Evolutionary conservation across 64 coral and sea anemone genomes (phyloP), one percentile per base, ranked within the genome.

Genomic region (Cladopsammia gracilis): DNA sequence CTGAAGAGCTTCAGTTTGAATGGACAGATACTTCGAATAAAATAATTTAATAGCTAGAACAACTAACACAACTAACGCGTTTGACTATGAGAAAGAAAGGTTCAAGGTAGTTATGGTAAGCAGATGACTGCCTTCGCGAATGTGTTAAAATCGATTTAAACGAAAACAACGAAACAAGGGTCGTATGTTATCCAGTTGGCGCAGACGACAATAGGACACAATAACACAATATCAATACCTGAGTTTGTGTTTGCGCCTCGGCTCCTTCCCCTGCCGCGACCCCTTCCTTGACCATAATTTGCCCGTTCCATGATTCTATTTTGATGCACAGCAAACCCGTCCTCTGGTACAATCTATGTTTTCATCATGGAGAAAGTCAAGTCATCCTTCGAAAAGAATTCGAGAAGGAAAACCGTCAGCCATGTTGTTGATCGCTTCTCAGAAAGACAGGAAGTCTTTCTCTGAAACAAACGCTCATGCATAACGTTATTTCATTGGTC

Each of bases 261-360:
- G 25, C 10, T 61, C 52, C 15, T 80, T 80, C 77, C 77, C 57
- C 77, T 57, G 7, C 57, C 77, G 34, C 77, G 52, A 60, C 49
- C 10, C 11, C 80, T 50, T 68, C 80, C 62, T 50, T 59, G 22
- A 11, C 62, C 80, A 67, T 19, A 19, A 24, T 25, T 48, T 48
- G 24, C 18, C 9, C 42, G 18, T 49, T 51, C 46, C 60, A 67
- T 67, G 19, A 47, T 44, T 34, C 1, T n/a, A 18, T 13, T 19
- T 12, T 52, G 10, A 7, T 9, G 5, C 16, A 16, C 5, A 20
- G 4, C 9, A n/a, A 48, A 48, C 44, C 45, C 34, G 6, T 49
- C 4, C 80, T 66, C 1, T 64, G 2, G 44, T 20, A 47, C 61
- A 52, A 59, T 64, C 62, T 68, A n/a, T 51, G 42, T 62, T 64